Conservation (phyloP, 2,113 vertebrate species). For the Melanerpes aurifrons region DNA sequence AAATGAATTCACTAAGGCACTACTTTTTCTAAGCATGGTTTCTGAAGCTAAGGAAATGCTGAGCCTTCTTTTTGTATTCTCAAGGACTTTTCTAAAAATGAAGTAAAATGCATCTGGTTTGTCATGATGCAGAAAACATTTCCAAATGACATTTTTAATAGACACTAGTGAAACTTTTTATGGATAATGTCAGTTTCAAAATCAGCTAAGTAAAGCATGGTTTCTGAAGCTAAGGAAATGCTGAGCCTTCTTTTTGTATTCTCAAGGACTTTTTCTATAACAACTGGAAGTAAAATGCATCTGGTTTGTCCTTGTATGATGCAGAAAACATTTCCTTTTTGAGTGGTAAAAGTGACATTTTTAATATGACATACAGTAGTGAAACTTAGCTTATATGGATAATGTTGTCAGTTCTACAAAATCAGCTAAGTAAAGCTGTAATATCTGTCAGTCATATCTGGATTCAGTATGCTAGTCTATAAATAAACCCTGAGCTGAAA, state of each 20-base stretch:
- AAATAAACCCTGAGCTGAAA: not conserved
- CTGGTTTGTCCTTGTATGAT: not conserved
- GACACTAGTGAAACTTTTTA: not conserved
- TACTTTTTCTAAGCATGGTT: not conserved
- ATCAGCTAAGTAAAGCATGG: not conserved
- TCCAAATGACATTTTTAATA: not conserved
- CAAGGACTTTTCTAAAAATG: no score
- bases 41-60: not conserved
- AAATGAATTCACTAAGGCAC: not conserved
- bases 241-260: not conserved
- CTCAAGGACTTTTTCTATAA: not conserved
- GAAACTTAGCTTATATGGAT: not conserved
- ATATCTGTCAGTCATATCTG: not conserved
- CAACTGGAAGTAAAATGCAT: not conserved
- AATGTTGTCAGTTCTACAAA: not conserved
- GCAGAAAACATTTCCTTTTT: not conserved
- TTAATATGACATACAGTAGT: not conserved
- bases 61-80: not conserved
- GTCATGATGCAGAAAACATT: not conserved
- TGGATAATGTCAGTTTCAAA: not conserved
- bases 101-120: not conserved
- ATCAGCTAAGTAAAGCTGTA: constrained; percentile 1
- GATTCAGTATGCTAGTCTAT: not conserved
- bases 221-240: not conserved
- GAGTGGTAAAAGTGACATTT: not conserved